A percentile compares a stretch with the other conserved stretches of the same genome.
These are phyloP conservation scores for Chelon labrosus DNA, from an alignment of 2,797 vertebrate species.

Conservation along the genomic window DNA sequence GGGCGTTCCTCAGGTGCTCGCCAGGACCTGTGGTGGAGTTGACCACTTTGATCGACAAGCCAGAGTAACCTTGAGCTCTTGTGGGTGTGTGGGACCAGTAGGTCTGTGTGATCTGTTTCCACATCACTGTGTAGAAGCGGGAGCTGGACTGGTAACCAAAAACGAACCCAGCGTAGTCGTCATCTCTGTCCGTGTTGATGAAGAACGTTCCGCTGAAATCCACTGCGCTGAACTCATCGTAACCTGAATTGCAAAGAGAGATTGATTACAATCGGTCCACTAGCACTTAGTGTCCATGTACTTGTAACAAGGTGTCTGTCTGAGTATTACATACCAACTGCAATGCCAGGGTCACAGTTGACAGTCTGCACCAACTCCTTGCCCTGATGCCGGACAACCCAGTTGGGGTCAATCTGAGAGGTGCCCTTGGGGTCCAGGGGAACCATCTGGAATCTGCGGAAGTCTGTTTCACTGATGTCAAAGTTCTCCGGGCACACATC, in stretches of 20 bases:
- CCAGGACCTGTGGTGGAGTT: conserved; percentile 98
- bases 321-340: conserved; percentile 88
- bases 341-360: conserved; percentile 99
- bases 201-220: conserved; percentile 99
- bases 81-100: conserved; percentile 97
- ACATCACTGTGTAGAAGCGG: conserved; percentile 99
- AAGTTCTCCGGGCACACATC: conserved; percentile 98
- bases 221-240: conserved; percentile 97
- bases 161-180: conserved; percentile 98
- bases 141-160: conserved; percentile 99
- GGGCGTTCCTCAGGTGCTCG: conserved; percentile 96
- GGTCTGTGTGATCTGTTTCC: conserved; percentile 99
- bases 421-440: conserved; percentile 98
- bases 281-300: not conserved
- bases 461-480: conserved; percentile 97
- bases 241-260: conserved; percentile 83
- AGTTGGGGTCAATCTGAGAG: conserved; percentile 98
- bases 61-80: conserved; percentile 97
- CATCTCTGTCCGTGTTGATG: conserved; percentile 97
- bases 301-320: not conserved
- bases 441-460: conserved; percentile 99
- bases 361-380: conserved; percentile 99
- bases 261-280: conserved; percentile 34
- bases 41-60: conserved; percentile 97
- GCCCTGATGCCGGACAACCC: conserved; percentile 98